Evolutionary conservation across 1,140 invertebrate genomes (phyloP).

Genomic region (Eumaeus atala): DNA sequence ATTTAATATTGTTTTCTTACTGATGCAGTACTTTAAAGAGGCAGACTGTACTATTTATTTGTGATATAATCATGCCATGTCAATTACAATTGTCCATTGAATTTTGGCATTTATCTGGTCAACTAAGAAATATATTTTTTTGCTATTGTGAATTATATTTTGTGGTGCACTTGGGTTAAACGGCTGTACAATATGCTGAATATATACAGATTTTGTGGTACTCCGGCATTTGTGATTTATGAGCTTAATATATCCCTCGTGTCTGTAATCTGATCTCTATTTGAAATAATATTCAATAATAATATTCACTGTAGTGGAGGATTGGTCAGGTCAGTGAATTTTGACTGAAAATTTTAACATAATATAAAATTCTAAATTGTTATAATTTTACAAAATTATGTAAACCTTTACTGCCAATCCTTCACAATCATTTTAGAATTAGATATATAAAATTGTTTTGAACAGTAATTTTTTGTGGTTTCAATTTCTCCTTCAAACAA

Average conservation of each 20-base stretch:
- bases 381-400: constrained; percentile 23
- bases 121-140: constrained; percentile 51
- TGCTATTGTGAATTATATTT: constrained; percentile 56
- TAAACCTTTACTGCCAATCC: constrained; percentile 37
- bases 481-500: constrained; percentile 21
- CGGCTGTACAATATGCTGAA: constrained; percentile 28
- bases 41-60: constrained; percentile 30
- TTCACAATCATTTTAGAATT: constrained; percentile 57
- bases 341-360: constrained; percentile 25
- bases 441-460: constrained; percentile 62
- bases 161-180: constrained; percentile 47
- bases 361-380: constrained; percentile 18
- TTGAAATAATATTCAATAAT: constrained; percentile 62
- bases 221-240: constrained; percentile 26
- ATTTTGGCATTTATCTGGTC: constrained; percentile 64
- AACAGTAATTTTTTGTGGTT: constrained; percentile 30
- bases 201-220: constrained; percentile 13
- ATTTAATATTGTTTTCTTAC: constrained; percentile 12
- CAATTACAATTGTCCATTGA: constrained; percentile 66
- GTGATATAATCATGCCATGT: constrained; percentile 64
- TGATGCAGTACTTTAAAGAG: not conserved
- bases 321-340: constrained; percentile 34
- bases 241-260: constrained; percentile 49
- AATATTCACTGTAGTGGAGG: constrained; percentile 36
- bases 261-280: constrained; percentile 63